phyloP scores from a whole-genome alignment of 2,888 invertebrate genomes.

The Lacanobia oleracea region DNA sequence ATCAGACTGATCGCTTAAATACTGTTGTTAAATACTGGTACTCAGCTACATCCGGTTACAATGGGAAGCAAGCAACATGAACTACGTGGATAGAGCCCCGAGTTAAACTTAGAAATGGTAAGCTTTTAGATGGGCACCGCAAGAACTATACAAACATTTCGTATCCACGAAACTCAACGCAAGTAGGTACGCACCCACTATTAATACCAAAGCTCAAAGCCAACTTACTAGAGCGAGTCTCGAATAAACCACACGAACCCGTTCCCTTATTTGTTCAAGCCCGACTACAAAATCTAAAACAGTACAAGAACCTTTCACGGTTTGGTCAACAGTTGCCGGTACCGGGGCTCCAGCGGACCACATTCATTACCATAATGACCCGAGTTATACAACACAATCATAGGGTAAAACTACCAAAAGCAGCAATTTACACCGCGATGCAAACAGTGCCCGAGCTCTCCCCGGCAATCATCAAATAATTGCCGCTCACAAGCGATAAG shows the following conservation, averaged over 20 bases:
- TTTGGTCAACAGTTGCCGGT: constrained; percentile 28
- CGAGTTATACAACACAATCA: constrained; percentile 69
- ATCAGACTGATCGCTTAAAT: too few species aligned
- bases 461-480: constrained; percentile 72
- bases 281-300: constrained; percentile 38
- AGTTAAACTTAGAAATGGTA: too few species aligned
- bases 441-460: constrained; percentile 44
- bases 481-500: constrained; percentile 71
- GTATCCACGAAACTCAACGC: background rate
- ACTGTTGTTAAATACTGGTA: too few species aligned
- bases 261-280: constrained; percentile 46
- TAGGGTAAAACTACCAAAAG: constrained; percentile 69
- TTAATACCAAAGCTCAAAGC: constrained; percentile 23
- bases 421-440: constrained; percentile 59
- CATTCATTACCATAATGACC: constrained; percentile 68
- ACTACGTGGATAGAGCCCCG: too few species aligned
- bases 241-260: constrained; percentile 25
- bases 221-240: constrained; percentile 2
- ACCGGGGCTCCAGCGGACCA: constrained; percentile 27
- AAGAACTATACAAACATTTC: background rate
- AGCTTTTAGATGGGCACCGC: too few species aligned
- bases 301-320: constrained; percentile 54
- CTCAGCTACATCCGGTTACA: too few species aligned
- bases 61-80: too few species aligned
- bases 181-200: background rate